Evolutionary conservation across 2,797 vertebrate genomes (phyloP).

Genomic region (Coregonus sp.): DNA sequence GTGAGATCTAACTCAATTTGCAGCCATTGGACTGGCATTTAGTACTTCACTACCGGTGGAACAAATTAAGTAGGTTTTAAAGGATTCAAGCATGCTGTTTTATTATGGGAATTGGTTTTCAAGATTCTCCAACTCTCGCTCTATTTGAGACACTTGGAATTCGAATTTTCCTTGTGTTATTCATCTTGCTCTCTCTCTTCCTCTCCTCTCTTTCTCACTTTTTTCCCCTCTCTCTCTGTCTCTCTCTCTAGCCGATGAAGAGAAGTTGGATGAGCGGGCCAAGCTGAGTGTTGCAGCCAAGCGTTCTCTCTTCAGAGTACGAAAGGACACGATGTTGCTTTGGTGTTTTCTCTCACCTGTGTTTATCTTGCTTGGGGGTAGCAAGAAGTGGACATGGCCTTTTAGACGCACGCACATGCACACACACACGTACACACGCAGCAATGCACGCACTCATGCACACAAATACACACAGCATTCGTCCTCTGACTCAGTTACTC

Average conservation of each 20-base stretch:
- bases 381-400: too few relatives aligned
- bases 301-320: constrained; percentile 93
- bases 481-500: constrained; percentile 1
- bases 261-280: constrained; percentile 92
- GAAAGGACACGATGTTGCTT: constrained; percentile 11
- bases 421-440: background rate
- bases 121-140: too few relatives aligned
- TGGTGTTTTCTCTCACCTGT: background rate
- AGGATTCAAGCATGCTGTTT: background rate
- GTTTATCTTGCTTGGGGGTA: too few relatives aligned
- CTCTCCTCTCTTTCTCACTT: background rate
- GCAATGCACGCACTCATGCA: too few relatives aligned
- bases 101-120: background rate
- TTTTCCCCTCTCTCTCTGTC: background rate
- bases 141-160: background rate
- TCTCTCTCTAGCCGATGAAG: constrained; percentile 77
- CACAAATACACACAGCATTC: background rate
- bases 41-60: background rate
- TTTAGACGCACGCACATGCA: too few relatives aligned
- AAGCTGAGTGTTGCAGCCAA: constrained; percentile 97
- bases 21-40: background rate
- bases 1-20: background rate
- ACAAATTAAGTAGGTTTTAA: background rate
- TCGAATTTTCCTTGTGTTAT: background rate
- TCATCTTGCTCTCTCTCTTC: constrained; percentile 25